Evolutionary conservation across 1,140 invertebrate genomes (phyloP).

Genomic region (Metaphire vulgaris): DNA sequence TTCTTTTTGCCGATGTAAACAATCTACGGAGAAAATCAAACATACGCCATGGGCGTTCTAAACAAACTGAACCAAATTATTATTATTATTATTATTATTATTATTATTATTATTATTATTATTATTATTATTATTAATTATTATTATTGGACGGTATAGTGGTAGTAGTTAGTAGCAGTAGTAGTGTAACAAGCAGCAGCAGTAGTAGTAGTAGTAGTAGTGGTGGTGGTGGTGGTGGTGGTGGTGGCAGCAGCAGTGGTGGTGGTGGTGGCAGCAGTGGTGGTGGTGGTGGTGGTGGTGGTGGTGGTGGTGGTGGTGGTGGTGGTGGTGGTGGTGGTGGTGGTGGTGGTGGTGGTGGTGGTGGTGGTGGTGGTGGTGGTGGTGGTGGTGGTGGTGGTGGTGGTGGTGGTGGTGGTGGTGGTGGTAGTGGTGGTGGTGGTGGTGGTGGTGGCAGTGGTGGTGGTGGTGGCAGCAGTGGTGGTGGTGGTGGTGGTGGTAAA

Average conservation of each 20-base stretch:
- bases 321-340: neutral
- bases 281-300: neutral
- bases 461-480: no score
- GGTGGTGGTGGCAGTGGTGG: no score
- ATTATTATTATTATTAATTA: neutral
- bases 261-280: neutral
- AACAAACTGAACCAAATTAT: conserved; percentile 5
- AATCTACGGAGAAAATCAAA: conserved; percentile 61
- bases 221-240: neutral
- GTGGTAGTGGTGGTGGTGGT: no score
- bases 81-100: conserved; percentile 5
- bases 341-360: neutral
- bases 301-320: neutral
- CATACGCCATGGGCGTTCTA: no score
- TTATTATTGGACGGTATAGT: neutral
- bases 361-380: neutral
- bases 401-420: neutral
- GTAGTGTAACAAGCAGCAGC: no score
- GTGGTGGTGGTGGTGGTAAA: no score
- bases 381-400: neutral
- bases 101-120: conserved; percentile 7
- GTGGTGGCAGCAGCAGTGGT: neutral
- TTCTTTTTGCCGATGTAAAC: conserved; percentile 88
- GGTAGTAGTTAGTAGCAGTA: neutral
- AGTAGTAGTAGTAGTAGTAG: conserved; percentile 4